A percentile compares a stretch with the other conserved stretches of the same genome.
Evolutionary conservation across 2,113 vertebrate species (phyloP).

Genomic region (Mohoua ochrocephala): DNA sequence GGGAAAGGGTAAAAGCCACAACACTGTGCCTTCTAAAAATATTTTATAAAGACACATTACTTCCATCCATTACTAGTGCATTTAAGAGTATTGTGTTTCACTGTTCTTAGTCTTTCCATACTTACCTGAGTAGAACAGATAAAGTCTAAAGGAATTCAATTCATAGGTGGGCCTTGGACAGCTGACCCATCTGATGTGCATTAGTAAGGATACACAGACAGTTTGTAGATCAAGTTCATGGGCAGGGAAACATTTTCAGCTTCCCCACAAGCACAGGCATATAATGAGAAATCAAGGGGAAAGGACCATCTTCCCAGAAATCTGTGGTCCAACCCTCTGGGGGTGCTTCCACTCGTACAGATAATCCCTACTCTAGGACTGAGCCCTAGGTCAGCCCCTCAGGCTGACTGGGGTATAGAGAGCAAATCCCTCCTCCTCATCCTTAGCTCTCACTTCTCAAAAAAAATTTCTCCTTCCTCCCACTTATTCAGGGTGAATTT

Average conservation of each 20-base stretch:
- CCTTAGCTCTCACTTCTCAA: not conserved
- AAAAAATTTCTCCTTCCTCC: not conserved
- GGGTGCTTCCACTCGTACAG: not conserved
- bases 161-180: not conserved
- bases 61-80: not conserved
- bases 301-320: not conserved
- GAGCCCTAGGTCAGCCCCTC: not conserved
- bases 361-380: not conserved
- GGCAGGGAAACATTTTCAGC: not conserved
- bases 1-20: not conserved
- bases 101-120: not conserved
- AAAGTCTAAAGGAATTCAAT: not conserved
- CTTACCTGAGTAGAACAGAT: not conserved
- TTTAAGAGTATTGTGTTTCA: not conserved
- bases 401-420: not conserved
- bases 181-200: not conserved
- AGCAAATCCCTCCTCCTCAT: not conserved
- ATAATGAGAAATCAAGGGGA: not conserved
- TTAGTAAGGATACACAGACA: not conserved
- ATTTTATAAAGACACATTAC: not conserved
- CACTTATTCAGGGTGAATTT: not conserved
- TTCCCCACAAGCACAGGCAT: not conserved
- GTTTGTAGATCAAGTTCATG: not conserved
- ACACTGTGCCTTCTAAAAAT: not conserved
- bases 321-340: not conserved